These are phyloP conservation scores for Phasianus colchicus DNA, from an alignment of 2,113 vertebrate genomes.

Conservation along the genomic window DNA sequence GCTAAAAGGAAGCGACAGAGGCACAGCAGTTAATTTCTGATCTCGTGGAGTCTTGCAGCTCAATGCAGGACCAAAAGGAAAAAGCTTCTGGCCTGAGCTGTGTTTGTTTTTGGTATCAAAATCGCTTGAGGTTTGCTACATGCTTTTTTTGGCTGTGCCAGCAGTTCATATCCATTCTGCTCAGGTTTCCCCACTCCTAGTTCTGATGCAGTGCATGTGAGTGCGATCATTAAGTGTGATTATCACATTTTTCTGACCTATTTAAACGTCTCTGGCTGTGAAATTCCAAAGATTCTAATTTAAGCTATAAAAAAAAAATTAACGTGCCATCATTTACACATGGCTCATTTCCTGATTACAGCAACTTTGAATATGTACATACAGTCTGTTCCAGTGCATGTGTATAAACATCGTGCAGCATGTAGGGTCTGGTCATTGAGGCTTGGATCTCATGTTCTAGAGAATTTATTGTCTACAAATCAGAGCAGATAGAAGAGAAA, in stretches of 20 bases:
- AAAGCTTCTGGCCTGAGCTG: background rate
- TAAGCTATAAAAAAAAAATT: constrained; percentile 49
- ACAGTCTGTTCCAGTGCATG: background rate
- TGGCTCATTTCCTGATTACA: constrained; percentile 64
- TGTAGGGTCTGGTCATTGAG: background rate
- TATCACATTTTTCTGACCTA: constrained; percentile 68
- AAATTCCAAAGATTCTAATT: constrained; percentile 64
- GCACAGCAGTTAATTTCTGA: background rate
- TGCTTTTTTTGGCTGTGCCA: background rate
- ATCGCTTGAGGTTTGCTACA: background rate
- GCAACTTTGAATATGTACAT: background rate
- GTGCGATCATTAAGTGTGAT: constrained; percentile 58
- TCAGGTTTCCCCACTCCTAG: constrained; percentile 31
- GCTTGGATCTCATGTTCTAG: fast-evolving
- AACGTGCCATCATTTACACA: background rate
- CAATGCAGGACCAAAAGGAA: background rate
- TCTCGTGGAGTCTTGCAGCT: background rate
- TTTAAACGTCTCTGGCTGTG: constrained; percentile 68
- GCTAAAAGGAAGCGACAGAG: background rate
- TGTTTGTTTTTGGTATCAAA: background rate
- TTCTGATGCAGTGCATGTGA: background rate
- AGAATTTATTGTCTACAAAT: background rate
- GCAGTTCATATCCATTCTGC: constrained; percentile 38
- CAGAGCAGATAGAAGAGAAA: background rate
- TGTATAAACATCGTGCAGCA: background rate